phyloP scores from a whole-genome alignment of 1,140 invertebrate species.

The Drosophila elegans region DNA sequence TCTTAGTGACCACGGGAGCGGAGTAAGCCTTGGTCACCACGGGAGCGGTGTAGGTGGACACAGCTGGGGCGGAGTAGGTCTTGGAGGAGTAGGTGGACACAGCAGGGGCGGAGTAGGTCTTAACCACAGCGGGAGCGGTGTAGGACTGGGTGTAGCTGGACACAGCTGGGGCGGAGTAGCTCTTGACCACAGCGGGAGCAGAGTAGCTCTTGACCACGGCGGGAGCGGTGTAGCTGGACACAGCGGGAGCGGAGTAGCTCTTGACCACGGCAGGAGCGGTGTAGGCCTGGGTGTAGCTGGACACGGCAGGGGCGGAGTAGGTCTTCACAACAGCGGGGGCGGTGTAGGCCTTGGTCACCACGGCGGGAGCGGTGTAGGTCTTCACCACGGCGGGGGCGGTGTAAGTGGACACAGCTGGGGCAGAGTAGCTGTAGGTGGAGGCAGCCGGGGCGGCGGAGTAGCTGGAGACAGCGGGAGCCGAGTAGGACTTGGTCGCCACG shows the following conservation, averaged over 20 bases:
- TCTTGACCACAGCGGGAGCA: slow-evolving; percentile 10
- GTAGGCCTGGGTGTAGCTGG: slow-evolving; percentile 20
- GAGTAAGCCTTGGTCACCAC: slow-evolving; percentile 14
- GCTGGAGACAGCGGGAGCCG: neutral
- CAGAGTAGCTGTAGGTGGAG: slow-evolving; percentile 2
- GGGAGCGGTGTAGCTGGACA: neutral
- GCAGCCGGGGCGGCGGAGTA: slow-evolving; percentile 42
- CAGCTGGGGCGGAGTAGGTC: slow-evolving; percentile 12
- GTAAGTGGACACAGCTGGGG: slow-evolving; percentile 2
- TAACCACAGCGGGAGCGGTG: slow-evolving; percentile 24
- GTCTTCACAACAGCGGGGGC: slow-evolving; percentile 11
- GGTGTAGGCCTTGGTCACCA: slow-evolving; percentile 9
- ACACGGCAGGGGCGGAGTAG: slow-evolving; percentile 38
- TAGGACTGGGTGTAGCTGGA: slow-evolving; percentile 20
- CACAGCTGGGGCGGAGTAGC: slow-evolving; percentile 38
- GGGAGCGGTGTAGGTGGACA: slow-evolving; percentile 20
- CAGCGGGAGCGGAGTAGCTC: slow-evolving; percentile 4
- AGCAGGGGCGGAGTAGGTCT: slow-evolving; percentile 9
- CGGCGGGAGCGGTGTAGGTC: slow-evolving; percentile 18
- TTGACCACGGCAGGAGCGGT: slow-evolving; percentile 27
- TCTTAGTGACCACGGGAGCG: slow-evolving; percentile 31
- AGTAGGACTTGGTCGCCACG: slow-evolving; percentile 17
- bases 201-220: slow-evolving; percentile 31
- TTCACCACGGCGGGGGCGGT: slow-evolving; percentile 25
- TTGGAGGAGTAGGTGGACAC: neutral